Percentiles rank a stretch among this genome's conserved stretches.
phyloP scores from a whole-genome alignment of 2,888 invertebrate species.

The Drosophila borealis region DNA sequence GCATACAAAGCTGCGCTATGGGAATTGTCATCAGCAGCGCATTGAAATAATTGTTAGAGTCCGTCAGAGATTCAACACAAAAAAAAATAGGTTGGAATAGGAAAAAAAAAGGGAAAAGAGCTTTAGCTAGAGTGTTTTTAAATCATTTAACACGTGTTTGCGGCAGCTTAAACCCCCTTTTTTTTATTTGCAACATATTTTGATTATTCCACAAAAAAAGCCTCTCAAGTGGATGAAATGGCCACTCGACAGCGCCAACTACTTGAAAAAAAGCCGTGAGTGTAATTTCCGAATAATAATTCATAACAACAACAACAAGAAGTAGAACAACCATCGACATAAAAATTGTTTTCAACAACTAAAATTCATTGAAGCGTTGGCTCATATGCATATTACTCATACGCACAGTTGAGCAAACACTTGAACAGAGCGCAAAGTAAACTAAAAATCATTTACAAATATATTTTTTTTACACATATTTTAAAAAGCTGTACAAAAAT shows the following conservation, averaged over 20 bases:
- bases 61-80: slow-evolving; percentile 6
- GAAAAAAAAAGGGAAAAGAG: neutral
- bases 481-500: neutral
- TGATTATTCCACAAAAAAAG: slow-evolving; percentile 54
- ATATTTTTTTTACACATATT: neutral
- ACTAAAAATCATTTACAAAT: neutral
- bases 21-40: slow-evolving; percentile 43
- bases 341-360: slow-evolving; percentile 59
- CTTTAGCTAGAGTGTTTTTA: slow-evolving; percentile 5
- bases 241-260: slow-evolving; percentile 52
- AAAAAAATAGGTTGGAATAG: neutral
- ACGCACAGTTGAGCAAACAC: slow-evolving; percentile 59
- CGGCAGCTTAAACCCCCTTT: slow-evolving; percentile 26
- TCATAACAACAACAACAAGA: slow-evolving; percentile 31
- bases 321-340: slow-evolving; percentile 19
- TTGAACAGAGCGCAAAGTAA: slow-evolving; percentile 19
- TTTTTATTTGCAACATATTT: slow-evolving; percentile 30
- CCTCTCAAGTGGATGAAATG: slow-evolving; percentile 46
- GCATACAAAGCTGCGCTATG: slow-evolving; percentile 21
- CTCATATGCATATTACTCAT: slow-evolving; percentile 60
- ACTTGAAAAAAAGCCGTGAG: slow-evolving; percentile 57
- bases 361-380: slow-evolving; percentile 55
- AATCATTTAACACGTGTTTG: slow-evolving; percentile 44
- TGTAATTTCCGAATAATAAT: slow-evolving; percentile 57
- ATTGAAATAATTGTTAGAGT: slow-evolving; percentile 45